Evolutionary conservation across 2,888 invertebrate species (phyloP).

Genomic region (Bombyx huttoni): DNA sequence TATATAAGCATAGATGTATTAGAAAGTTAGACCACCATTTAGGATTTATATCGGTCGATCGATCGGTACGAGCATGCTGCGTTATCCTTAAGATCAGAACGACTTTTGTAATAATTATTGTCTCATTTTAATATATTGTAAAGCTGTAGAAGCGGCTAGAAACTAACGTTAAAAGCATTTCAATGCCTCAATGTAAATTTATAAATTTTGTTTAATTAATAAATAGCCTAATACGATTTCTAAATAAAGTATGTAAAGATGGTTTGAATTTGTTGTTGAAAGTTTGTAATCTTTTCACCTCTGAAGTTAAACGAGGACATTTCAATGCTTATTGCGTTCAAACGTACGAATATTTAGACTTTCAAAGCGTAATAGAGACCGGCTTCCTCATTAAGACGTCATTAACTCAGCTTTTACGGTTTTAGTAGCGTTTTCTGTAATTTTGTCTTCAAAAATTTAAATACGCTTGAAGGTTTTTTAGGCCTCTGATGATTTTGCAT

Average conservation of each 20-base stretch:
- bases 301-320: constrained; percentile 4
- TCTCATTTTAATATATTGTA: no score
- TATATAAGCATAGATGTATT: no score
- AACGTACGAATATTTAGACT: constrained; percentile 5
- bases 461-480: background rate
- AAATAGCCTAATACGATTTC: background rate
- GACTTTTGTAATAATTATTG: no score
- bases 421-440: constrained; percentile 21
- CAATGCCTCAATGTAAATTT: no score
- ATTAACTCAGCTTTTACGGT: constrained; percentile 33
- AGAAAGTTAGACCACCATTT: no score
- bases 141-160: no score
- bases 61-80: no score
- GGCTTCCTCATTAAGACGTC: constrained; percentile 29
- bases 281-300: background rate
- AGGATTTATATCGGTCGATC: no score
- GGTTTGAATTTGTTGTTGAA: background rate
- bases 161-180: no score
- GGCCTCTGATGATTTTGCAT: constrained; percentile 2
- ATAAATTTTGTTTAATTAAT: no score
- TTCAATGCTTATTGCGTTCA: constrained; percentile 1
- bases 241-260: background rate
- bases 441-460: background rate
- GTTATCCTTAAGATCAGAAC: no score
- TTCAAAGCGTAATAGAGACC: constrained; percentile 10